Percentiles rank a stretch among this genome's conserved stretches.
Evolutionary conservation across 2,797 vertebrate genomes (phyloP).

Genomic region (Petrocephalus sullivani): DNA sequence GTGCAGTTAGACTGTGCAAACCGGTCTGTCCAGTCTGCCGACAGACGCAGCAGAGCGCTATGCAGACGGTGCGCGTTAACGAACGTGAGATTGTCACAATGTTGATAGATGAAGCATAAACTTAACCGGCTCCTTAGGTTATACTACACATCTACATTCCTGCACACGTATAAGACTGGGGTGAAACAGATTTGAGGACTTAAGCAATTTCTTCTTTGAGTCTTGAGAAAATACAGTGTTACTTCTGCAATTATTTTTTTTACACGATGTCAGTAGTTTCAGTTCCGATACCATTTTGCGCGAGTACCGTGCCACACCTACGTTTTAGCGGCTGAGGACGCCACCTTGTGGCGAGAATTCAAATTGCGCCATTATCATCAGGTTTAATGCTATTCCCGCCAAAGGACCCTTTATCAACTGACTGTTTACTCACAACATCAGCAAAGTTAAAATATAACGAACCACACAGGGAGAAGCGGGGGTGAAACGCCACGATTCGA

Average conservation of each 20-base stretch:
- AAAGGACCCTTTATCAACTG: background rate
- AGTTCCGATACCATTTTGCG: background rate
- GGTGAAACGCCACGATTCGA: background rate
- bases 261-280: background rate
- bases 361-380: background rate
- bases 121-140: background rate
- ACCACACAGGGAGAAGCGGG: background rate
- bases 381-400: background rate
- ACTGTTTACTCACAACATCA: background rate
- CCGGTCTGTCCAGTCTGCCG: background rate
- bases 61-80: background rate
- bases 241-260: background rate
- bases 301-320: background rate
- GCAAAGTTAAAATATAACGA: background rate
- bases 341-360: constrained; percentile 21
- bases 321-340: background rate
- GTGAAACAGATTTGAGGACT: background rate
- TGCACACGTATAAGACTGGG: background rate
- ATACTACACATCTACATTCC: background rate
- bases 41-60: background rate
- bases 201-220: background rate
- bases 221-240: background rate
- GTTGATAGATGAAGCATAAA: background rate
- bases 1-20: background rate
- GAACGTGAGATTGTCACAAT: background rate